Conservation (phyloP, 1,140 invertebrate species). For the Drosophila prosaltans region DNA sequence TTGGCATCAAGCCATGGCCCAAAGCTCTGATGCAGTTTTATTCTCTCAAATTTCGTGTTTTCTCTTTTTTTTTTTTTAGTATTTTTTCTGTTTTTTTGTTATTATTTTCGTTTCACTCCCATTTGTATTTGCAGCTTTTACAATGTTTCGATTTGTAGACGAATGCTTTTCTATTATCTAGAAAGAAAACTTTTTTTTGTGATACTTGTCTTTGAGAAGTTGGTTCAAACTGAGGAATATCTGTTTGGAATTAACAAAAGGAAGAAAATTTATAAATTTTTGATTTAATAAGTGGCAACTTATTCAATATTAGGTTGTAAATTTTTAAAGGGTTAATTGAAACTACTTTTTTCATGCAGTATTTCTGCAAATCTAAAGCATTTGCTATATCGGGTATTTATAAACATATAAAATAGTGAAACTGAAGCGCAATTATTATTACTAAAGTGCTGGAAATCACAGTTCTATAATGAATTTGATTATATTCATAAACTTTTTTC, state of each 20-base stretch:
- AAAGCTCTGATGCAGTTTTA: constrained; percentile 57
- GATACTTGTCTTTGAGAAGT: background rate
- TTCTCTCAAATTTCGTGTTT: background rate
- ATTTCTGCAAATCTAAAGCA: too few species aligned
- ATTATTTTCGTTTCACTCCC: constrained; percentile 17
- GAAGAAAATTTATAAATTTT: too few species aligned
- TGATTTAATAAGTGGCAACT: too few species aligned
- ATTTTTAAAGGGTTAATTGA: too few species aligned
- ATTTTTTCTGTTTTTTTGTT: constrained; percentile 23
- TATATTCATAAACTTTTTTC: too few species aligned
- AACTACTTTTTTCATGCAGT: too few species aligned
- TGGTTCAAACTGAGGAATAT: background rate
- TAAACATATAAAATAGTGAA: too few species aligned
- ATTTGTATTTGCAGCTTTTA: constrained; percentile 63
- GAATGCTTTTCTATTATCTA: constrained; percentile 58
- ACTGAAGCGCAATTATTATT: too few species aligned
- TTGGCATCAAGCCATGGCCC: constrained; percentile 67
- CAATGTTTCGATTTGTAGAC: constrained; percentile 54
- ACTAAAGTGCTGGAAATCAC: too few species aligned
- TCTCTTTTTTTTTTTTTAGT: background rate
- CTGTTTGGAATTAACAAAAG: background rate
- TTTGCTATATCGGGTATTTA: too few species aligned
- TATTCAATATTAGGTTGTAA: too few species aligned
- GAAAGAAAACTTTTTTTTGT: background rate
- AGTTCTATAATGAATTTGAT: too few species aligned